Evolutionary conservation across 2,113 vertebrate species (phyloP), one percentile per base, ranked within the genome.

Genomic region (Oceanites oceanicus): DNA sequence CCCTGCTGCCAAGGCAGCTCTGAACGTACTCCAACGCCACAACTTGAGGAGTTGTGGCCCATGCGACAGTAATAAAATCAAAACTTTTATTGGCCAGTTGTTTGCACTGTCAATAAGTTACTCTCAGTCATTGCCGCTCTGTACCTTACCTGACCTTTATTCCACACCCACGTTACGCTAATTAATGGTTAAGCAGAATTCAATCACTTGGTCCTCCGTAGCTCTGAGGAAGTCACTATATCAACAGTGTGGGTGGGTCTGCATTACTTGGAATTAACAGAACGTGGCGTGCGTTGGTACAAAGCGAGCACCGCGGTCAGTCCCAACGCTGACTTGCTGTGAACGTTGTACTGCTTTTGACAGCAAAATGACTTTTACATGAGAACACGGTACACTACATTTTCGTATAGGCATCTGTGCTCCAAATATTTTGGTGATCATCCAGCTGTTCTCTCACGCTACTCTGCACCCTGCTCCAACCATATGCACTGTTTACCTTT

Each of bases 21-120:
- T 79, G 50, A 59, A 30, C 0, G 0, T 3, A 4, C n/a, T 34
- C 34, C n/a, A 21, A 12, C 2, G 10, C 11, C 38, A 63, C 49
- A 77, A 0, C 20, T 5, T 15, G 40, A 68, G 56, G 38, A 19
- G 5, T 22, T n/a, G 11, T 9, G 25, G 21, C 47, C 56, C 30
- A 3, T 0, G 0, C 3, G 0, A 63, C n/a, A 52, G 22, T 3
- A 27, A 23, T 5, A 18, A 61, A 85, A 68, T 22, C 53, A 25
- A 55, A 73, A n/a, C 22, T 45, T 21, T 2, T 5, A 7, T 2
- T 65, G 34, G 42, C 34, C 59, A 25, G 8, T 5, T 50, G 47
- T 40, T 27, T 53, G 67, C 63, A 40, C 52, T 20, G 49, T 5
- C 53, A 72, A 11, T 26, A 49, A 53, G 58, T 29, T 34, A 21